phyloP scores from a whole-genome alignment of 2,113 vertebrate species.

The Saccopteryx leptura region DNA sequence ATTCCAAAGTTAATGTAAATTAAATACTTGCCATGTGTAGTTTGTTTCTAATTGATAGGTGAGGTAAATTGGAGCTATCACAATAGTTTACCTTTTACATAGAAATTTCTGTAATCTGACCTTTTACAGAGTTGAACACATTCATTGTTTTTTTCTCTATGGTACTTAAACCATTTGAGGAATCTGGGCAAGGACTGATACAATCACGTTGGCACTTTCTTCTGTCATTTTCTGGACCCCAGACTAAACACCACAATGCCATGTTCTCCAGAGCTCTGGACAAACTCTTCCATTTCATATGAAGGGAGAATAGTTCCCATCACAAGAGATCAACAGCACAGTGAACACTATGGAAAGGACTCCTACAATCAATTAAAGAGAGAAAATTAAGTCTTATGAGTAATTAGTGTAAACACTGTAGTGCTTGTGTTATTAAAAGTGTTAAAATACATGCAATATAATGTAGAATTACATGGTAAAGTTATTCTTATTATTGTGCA shows the following conservation, averaged over 20 bases:
- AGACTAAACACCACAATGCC: conserved; percentile 92
- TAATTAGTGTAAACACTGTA: neutral
- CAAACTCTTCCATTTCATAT: conserved; percentile 94
- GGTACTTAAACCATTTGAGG: conserved; percentile 91
- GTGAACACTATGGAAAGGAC: neutral
- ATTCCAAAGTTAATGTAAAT: neutral
- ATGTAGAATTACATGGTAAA: no score
- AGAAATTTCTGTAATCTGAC: neutral
- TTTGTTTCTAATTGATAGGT: neutral
- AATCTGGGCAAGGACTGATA: conserved; percentile 91
- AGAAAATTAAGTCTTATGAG: neutral
- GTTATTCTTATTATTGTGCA: neutral
- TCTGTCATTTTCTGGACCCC: conserved; percentile 89
- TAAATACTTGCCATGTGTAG: neutral
- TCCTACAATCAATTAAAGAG: neutral
- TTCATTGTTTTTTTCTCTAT: neutral
- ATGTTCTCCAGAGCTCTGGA: conserved; percentile 91
- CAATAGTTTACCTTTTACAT: neutral
- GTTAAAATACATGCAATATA: neutral
- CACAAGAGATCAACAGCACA: neutral
- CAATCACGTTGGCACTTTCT: conserved; percentile 90
- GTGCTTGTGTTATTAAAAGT: neutral
- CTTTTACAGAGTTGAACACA: neutral
- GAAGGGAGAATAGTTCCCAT: conserved; percentile 5
- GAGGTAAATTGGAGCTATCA: neutral